Evolutionary conservation across 2,113 vertebrate genomes (phyloP), one percentile per base, ranked within the genome.

Genomic region (Thamnaconus septentrionalis): DNA sequence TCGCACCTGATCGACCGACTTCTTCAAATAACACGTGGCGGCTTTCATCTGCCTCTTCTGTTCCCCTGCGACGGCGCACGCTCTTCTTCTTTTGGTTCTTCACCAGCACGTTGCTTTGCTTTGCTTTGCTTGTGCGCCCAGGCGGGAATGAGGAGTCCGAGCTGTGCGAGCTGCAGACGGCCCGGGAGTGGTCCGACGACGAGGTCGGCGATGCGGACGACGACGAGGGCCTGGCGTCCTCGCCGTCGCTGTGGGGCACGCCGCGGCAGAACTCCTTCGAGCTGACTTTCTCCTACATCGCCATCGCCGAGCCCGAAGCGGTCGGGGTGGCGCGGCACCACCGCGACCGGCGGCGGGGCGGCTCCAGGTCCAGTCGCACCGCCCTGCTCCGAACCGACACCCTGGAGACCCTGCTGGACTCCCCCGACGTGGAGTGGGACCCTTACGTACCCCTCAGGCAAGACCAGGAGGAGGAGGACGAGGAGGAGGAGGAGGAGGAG

Each of bases 131-230:
- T 53, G 42, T 69, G 46, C 7, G 45, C 66, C 50, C 76, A 96
- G 95, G 94, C 60, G 94, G 92, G 65, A 95, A 94, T 4, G 94
- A 95, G 54, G 94, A 96, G 80, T 94, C 94, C 0, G 95, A 96
- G 80, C 89, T 95, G 61, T 93, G 89, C 0, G 94, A 96, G 66
- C 88, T 95, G 78, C 93, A 94, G 60, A 95, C 94, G 10, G 93
- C 94, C 53, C 90, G 92, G 54, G 95, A 96, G 56, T 95, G 93
- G 92, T 95, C 94, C 0, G 95, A 96, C 0, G 94, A 96, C 0
- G 93, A 94, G 0, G 87, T 87, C 4, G 83, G 80, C 58, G 87
- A 86, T 1, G 89, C 88, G 6, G 93, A 93, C 45, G 91, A 92
- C 10, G 91, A 93, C 31, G 60, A 94, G 64, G 66, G 85, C 44